These are phyloP conservation scores for Bettongia penicillata DNA, from an alignment of 2,113 vertebrate species.

Conservation along the genomic window DNA sequence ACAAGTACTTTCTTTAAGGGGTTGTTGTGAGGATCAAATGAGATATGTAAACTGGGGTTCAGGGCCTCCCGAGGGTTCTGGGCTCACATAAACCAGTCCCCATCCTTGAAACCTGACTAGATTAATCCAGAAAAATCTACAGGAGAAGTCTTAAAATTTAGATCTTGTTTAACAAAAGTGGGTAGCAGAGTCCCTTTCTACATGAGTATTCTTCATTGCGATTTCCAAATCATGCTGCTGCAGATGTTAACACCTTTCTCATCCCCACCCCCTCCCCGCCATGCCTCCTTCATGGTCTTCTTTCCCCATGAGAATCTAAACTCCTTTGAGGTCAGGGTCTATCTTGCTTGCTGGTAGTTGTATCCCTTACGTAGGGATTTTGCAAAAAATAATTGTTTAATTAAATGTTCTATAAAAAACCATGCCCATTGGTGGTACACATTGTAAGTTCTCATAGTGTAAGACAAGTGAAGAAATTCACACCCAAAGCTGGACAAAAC, in stretches of 20 bases:
- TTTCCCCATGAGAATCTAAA: background rate
- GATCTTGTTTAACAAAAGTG: background rate
- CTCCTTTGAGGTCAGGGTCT: background rate
- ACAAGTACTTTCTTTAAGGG: background rate
- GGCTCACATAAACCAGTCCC: background rate
- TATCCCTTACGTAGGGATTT: background rate
- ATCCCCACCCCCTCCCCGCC: background rate
- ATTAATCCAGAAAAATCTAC: background rate
- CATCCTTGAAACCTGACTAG: background rate
- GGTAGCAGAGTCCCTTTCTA: background rate
- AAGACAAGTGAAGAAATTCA: constrained; percentile 27
- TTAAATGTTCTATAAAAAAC: background rate
- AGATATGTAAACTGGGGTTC: background rate
- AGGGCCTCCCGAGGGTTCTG: background rate
- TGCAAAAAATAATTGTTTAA: background rate
- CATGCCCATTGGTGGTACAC: background rate
- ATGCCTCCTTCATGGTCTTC: background rate
- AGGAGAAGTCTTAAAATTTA: background rate
- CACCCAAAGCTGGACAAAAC: background rate
- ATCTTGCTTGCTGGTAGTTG: background rate
- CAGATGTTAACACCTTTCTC: background rate
- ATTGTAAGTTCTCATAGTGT: background rate
- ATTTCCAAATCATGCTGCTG: background rate
- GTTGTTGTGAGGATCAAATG: background rate
- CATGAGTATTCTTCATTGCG: background rate